These are phyloP conservation scores for Phenganax subtilis DNA, from an alignment of 92 coral and sea anemone species.

Conservation along the genomic window DNA sequence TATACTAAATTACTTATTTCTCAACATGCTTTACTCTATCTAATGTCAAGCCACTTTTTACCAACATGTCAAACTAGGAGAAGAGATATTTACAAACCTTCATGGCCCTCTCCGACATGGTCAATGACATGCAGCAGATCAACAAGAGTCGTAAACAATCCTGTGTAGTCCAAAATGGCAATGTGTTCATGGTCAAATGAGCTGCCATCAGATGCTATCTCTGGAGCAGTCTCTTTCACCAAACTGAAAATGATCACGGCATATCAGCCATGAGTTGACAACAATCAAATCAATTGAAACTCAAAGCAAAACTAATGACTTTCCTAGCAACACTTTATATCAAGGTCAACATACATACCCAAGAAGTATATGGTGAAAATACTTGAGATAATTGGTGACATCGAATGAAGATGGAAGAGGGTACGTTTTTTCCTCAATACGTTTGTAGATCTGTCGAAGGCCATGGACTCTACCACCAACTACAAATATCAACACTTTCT, in stretches of 20 bases:
- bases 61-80: not conserved
- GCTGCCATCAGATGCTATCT: conserved; percentile 60
- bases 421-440: conserved; percentile 77
- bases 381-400: conserved; percentile 83
- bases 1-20: too few relatives aligned
- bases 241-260: conserved; percentile 45
- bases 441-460: conserved; percentile 82
- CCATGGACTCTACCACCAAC: conserved; percentile 98
- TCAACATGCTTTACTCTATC: too few relatives aligned
- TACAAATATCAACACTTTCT: not conserved
- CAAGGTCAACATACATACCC: conserved; percentile 50
- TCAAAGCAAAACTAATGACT: not conserved
- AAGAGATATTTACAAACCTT: conserved; percentile 54
- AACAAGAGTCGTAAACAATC: conserved; percentile 69
- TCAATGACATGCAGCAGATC: conserved; percentile 81
- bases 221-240: conserved; percentile 88
- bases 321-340: too few relatives aligned
- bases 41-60: too few relatives aligned
- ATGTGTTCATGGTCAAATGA: conserved; percentile 68
- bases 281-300: not conserved
- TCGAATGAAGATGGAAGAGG: conserved; percentile 98
- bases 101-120: conserved; percentile 83
- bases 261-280: not conserved
- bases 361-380: conserved; percentile 84
- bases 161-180: conserved; percentile 85